Evolutionary conservation across 92 coral and sea anemone genomes (phyloP).

Genomic region (Desmophyllum pertusum): DNA sequence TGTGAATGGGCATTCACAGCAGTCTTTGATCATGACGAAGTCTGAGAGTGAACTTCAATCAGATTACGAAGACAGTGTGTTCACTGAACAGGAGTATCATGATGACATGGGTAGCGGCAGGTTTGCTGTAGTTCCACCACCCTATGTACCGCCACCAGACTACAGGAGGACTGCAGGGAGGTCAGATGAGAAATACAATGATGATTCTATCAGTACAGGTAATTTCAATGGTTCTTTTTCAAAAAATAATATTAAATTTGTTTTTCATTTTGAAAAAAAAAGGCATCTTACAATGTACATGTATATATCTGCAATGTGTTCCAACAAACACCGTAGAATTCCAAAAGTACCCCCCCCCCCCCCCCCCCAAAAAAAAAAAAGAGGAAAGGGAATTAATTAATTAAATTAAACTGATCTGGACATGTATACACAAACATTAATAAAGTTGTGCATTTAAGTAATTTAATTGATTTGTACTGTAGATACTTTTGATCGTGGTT

Average conservation of each 20-base stretch:
- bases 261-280: no score
- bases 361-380: no score
- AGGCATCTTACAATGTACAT: no score
- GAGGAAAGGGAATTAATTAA: no score
- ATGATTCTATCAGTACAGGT: slow-evolving; percentile 50
- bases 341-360: no score
- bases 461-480: not conserved
- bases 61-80: slow-evolving; percentile 72
- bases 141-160: slow-evolving; percentile 76
- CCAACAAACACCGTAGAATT: no score
- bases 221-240: not conserved
- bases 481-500: slow-evolving; percentile 37
- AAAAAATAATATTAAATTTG: not conserved
- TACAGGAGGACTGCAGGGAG: slow-evolving; percentile 62
- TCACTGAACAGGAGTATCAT: slow-evolving; percentile 55
- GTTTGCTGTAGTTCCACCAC: slow-evolving; percentile 55
- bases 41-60: slow-evolving; percentile 59
- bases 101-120: slow-evolving; percentile 40
- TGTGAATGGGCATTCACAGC: slow-evolving; percentile 50
- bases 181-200: slow-evolving; percentile 45
- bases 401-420: no score
- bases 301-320: no score
- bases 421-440: no score
- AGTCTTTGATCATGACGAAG: slow-evolving; percentile 46
- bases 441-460: no score